phyloP scores from a whole-genome alignment of 2,797 vertebrate species.

The Mus minutoides region DNA sequence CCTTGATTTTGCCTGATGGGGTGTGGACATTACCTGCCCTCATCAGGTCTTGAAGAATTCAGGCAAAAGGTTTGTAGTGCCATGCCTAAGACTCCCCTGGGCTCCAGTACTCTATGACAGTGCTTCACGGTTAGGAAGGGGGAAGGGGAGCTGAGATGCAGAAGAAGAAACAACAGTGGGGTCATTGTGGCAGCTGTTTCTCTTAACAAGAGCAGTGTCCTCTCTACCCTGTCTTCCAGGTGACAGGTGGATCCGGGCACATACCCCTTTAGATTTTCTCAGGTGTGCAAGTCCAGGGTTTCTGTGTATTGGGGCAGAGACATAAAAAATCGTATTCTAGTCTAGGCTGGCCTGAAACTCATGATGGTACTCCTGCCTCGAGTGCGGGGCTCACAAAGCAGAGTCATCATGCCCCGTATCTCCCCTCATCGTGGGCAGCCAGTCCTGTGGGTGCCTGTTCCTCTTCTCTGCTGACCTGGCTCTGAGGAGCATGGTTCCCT shows the following conservation, averaged over 20 bases:
- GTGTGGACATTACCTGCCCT: neutral
- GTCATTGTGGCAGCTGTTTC: neutral
- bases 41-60: neutral
- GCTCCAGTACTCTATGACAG: neutral
- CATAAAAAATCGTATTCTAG: neutral
- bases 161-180: neutral
- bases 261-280: neutral
- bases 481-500: neutral
- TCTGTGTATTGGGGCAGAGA: neutral
- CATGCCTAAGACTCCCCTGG: neutral
- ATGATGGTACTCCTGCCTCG: neutral
- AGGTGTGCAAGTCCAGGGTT: neutral
- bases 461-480: neutral
- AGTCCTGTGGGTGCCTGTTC: neutral
- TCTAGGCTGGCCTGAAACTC: neutral
- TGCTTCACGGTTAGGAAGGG: neutral
- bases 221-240: too few species aligned
- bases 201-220: neutral
- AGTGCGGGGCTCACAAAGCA: neutral
- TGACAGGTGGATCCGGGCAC: neutral
- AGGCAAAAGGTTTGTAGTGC: too few species aligned
- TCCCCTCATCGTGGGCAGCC: neutral
- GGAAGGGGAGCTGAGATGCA: neutral
- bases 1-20: neutral
- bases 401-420: neutral